phyloP scores from a whole-genome alignment of 2,888 invertebrate species.

The Coleophora deauratella region DNA sequence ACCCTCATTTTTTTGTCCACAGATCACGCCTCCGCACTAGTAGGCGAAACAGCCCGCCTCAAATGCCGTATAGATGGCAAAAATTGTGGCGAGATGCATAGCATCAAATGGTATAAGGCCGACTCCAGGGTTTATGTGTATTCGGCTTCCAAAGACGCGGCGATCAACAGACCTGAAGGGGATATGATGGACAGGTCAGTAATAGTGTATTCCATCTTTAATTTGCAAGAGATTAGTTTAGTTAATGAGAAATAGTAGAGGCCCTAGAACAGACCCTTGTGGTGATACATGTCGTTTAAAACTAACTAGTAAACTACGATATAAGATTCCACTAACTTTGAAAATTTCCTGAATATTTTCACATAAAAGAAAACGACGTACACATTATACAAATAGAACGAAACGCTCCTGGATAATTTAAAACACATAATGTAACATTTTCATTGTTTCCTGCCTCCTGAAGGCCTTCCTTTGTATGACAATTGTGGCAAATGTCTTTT shows the following conservation, averaged over 20 bases:
- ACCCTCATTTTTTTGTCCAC: slow-evolving; percentile 20
- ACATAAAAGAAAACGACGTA: too few relatives aligned
- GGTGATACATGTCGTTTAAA: too few relatives aligned
- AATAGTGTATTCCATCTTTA: not conserved
- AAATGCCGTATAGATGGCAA: slow-evolving; percentile 81
- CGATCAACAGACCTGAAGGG: slow-evolving; percentile 79
- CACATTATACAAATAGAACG: too few relatives aligned
- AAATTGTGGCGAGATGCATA: slow-evolving; percentile 86
- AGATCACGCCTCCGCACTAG: slow-evolving; percentile 78
- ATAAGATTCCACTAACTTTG: too few relatives aligned
- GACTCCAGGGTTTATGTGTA: slow-evolving; percentile 83
- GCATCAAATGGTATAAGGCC: slow-evolving; percentile 88
- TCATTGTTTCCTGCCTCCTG: too few relatives aligned
- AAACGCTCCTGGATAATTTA: too few relatives aligned
- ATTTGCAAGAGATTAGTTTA: not conserved
- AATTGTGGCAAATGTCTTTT: slow-evolving; percentile 4
- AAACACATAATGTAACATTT: too few relatives aligned
- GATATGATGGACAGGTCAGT: slow-evolving; percentile 81
- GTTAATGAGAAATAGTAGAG: not conserved
- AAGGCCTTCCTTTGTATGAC: slow-evolving; percentile 2
- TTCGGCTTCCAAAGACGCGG: slow-evolving; percentile 78
- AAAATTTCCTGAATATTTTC: too few relatives aligned
- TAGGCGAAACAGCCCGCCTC: slow-evolving; percentile 80
- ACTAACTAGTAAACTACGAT: too few relatives aligned
- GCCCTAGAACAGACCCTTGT: not conserved